A percentile compares a stretch with the other conserved stretches of the same genome.
phyloP scores from a whole-genome alignment of 2,888 invertebrate genomes.

The Luffia ferchaultella region DNA sequence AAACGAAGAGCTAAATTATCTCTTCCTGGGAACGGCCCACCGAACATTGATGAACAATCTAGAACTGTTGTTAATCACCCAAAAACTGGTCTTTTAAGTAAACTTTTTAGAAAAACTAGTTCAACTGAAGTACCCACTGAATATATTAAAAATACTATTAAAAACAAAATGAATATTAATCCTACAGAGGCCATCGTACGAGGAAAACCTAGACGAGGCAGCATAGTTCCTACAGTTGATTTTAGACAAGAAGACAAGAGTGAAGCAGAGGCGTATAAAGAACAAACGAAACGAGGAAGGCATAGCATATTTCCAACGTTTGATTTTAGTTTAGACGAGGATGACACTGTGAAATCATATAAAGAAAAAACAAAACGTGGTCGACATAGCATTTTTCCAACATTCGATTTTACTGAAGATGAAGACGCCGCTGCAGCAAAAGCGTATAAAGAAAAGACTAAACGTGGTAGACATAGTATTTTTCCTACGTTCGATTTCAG shows the following conservation, averaged over 20 bases:
- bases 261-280: slow-evolving; percentile 22
- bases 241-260: slow-evolving; percentile 30
- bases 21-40: slow-evolving; percentile 31
- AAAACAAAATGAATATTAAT: slow-evolving; percentile 31
- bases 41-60: slow-evolving; percentile 14
- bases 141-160: slow-evolving; percentile 40
- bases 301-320: slow-evolving; percentile 20
- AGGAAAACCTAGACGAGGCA: slow-evolving; percentile 26
- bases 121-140: slow-evolving; percentile 40
- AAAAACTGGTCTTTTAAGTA: slow-evolving; percentile 33
- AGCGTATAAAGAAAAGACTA: slow-evolving; percentile 42
- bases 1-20: slow-evolving; percentile 48
- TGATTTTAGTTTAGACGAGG: slow-evolving; percentile 51
- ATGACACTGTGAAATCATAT: slow-evolving; percentile 24
- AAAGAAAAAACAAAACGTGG: slow-evolving; percentile 28
- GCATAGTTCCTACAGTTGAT: slow-evolving; percentile 41
- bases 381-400: slow-evolving; percentile 46
- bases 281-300: slow-evolving; percentile 13
- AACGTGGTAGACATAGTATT: slow-evolving; percentile 43
- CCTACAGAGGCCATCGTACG: slow-evolving; percentile 20
- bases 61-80: slow-evolving; percentile 17
- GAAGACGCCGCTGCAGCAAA: slow-evolving; percentile 28
- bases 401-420: slow-evolving; percentile 45
- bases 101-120: slow-evolving; percentile 37
- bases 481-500: slow-evolving; percentile 53